Conservation (phyloP, 64 coral and sea anemone species). For the Astreopora myriophthalma region DNA sequence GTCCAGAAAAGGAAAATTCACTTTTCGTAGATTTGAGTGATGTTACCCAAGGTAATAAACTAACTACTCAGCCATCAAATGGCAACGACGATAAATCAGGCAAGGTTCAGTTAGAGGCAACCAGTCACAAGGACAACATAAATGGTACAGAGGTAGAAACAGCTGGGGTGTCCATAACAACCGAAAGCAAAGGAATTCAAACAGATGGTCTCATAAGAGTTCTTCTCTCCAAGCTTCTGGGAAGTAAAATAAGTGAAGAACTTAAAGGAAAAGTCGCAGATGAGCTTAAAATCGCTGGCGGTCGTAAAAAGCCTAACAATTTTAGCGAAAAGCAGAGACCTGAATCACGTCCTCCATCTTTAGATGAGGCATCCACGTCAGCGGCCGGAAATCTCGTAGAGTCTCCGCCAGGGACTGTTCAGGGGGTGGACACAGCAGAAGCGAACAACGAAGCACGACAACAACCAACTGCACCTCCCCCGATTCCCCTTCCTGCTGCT, state of each 20-base stretch:
- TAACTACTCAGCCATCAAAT: neutral
- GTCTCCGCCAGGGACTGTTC: neutral
- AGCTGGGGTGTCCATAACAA: conserved; percentile 26
- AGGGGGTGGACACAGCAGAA: neutral
- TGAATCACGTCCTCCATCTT: neutral
- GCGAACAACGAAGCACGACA: neutral
- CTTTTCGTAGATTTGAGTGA: neutral
- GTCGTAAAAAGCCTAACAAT: neutral
- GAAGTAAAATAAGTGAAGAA: conserved; percentile 1
- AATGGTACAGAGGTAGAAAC: conserved; percentile 25
- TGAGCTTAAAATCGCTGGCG: neutral
- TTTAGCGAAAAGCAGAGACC: neutral
- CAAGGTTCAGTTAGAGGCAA: conserved; percentile 13
- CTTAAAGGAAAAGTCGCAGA: neutral
- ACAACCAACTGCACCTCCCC: neutral
- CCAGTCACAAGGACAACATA: conserved; percentile 4
- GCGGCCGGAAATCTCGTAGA: neutral
- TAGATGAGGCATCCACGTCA: conserved; percentile 14
- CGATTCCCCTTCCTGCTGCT: neutral
- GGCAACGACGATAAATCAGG: neutral
- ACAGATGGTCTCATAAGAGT: conserved; percentile 7
- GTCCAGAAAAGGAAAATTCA: neutral
- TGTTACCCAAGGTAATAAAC: neutral
- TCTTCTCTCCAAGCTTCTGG: neutral
- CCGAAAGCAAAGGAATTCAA: conserved; percentile 19